Evolutionary conservation across 2,797 vertebrate species (phyloP).

Genomic region (Podarcis lilfordi): DNA sequence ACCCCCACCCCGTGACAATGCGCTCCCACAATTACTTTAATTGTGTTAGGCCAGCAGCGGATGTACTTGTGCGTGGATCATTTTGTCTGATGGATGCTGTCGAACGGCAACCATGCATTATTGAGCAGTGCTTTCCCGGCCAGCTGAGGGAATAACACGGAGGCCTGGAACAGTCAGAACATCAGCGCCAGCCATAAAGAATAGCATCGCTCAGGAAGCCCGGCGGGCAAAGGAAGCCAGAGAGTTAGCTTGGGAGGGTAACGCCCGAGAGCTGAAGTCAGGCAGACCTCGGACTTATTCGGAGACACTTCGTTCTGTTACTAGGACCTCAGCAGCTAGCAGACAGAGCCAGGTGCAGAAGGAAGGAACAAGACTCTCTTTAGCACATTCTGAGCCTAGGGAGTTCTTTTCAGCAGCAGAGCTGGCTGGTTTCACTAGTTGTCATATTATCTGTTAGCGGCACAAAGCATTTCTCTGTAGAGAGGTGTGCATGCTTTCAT

Average conservation of each 20-base stretch:
- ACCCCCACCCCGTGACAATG: conserved; percentile 11
- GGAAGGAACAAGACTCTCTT: too few species aligned
- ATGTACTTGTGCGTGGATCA: neutral
- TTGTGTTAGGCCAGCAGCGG: conserved; percentile 10
- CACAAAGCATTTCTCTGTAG: too few species aligned
- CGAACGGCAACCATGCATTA: conserved; percentile 5
- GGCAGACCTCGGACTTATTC: too few species aligned
- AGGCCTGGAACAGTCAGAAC: neutral
- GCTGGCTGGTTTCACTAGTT: too few species aligned
- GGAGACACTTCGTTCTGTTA: too few species aligned
- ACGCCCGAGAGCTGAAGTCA: neutral
- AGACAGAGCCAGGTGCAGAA: too few species aligned
- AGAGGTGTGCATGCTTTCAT: too few species aligned
- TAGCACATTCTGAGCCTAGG: too few species aligned
- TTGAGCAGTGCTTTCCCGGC: conserved; percentile 48
- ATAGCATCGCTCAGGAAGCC: neutral
- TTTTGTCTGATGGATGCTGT: conserved; percentile 42
- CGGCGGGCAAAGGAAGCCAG: neutral
- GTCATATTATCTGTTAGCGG: too few species aligned
- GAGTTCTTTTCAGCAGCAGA: too few species aligned
- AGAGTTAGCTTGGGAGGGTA: neutral
- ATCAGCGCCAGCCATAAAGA: neutral
- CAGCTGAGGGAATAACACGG: conserved; percentile 38
- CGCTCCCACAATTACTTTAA: conserved; percentile 30
- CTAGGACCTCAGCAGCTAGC: too few species aligned